Evolutionary conservation across 2,888 invertebrate species (phyloP).

Genomic region (Tortrix viridana): DNA sequence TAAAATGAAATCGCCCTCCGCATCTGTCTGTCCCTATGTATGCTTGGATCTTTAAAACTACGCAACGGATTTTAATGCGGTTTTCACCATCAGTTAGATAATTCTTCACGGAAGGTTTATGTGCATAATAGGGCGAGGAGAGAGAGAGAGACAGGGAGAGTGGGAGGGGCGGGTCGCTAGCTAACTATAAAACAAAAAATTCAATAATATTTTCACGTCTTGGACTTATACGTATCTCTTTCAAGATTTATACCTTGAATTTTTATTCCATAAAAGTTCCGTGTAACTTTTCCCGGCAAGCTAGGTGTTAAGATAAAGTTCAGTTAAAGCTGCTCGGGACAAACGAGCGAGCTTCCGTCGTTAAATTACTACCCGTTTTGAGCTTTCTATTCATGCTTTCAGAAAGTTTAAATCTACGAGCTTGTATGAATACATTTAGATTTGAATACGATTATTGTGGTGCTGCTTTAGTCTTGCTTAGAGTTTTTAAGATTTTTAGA

Average conservation of each 20-base stretch:
- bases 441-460: conserved; percentile 5
- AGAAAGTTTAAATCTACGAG: conserved; percentile 22
- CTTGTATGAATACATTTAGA: conserved; percentile 20
- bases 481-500: too few relatives aligned
- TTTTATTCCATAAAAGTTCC: conserved; percentile 1
- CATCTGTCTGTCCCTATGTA: too few relatives aligned
- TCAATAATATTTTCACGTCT: neutral
- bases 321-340: neutral
- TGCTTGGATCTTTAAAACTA: too few relatives aligned
- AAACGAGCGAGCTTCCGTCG: conserved; percentile 22
- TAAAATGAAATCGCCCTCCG: too few relatives aligned
- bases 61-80: too few relatives aligned
- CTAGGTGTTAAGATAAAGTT: conserved; percentile 11
- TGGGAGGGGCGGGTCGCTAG: too few relatives aligned
- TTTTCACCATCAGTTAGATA: too few relatives aligned
- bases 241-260: neutral
- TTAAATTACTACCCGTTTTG: conserved; percentile 16
- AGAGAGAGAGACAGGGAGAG: too few relatives aligned
- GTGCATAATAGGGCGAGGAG: too few relatives aligned
- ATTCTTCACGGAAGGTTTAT: too few relatives aligned
- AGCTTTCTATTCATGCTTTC: conserved; percentile 27
- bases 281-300: conserved; percentile 5
- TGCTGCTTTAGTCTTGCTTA: neutral
- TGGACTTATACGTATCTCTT: neutral
- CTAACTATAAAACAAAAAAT: neutral